Evolutionary conservation across 2,888 invertebrate genomes (phyloP), one percentile per base, ranked within the genome.

Genomic region (Polia nebulosa): DNA sequence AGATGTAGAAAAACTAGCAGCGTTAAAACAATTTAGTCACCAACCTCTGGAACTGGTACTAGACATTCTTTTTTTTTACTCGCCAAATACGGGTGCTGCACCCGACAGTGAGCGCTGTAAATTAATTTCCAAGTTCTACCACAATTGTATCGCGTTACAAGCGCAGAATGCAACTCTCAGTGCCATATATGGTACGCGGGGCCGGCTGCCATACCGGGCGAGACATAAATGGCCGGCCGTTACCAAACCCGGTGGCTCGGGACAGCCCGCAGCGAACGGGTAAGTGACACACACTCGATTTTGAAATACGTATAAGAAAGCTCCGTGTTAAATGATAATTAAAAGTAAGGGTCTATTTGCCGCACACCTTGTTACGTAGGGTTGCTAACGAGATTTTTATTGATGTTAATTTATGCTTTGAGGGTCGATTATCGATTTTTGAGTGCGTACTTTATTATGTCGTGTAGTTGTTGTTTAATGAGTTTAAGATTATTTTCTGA

Each of bases 231-330:
- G 89, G 89, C 84, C 85, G 83, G 80, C 62, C 63, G 73, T 82
- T 89, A 88, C 94, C 93, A 92, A 93, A 93, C 90, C 89, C 83
- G 91, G 84, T 63, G 65, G 76, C 76, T 82, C 87, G 79, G 83
- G 87, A 85, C 89, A 83, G 85, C 88, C 87, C 76, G 87, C 87
- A 84, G 88, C 85, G 75, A 84, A 85, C 88, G 87, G 89, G 88
- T 87, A 87, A 87, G 85, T 88, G 87, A 89, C 88, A 86, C 85
- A 83, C 83, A 86, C 84, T 84, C 85, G 83, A 87, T 88, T 90
- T 88, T 87, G 89, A 88, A 88, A 88, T 84, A 85, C 83, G 85
- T 81, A 85, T 85, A 84, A 85, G 86, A 85, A 85, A 86, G 83
- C 82, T 77, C 74, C 76, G 78, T 73, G 72, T 71, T 77, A 82